These are phyloP conservation scores for Julus scanicus DNA, from an alignment of 2,888 invertebrate genomes.

Conservation along the genomic window DNA sequence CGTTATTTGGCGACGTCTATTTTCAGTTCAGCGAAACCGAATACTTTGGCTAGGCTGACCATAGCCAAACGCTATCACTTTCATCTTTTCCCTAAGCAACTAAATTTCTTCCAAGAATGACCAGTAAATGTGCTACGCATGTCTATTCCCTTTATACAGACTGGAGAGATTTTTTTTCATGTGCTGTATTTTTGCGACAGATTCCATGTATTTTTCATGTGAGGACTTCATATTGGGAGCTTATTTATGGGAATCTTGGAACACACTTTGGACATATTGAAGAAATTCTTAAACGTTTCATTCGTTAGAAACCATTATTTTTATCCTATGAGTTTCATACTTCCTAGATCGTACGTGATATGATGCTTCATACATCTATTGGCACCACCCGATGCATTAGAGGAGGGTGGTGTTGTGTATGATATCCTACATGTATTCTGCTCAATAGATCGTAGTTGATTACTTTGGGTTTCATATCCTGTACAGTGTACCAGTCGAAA, in stretches of 20 bases:
- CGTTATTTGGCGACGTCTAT: background rate
- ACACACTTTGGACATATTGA: background rate
- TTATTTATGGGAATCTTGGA: background rate
- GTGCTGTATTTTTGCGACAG: background rate
- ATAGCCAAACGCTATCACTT: background rate
- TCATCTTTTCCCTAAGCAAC: background rate
- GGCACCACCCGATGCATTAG: constrained; percentile 3
- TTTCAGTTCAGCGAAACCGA: constrained; percentile 4
- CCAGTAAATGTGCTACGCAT: background rate
- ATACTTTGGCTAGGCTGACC: background rate
- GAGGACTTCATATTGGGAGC: background rate
- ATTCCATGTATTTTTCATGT: background rate
- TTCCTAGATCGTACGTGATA: background rate
- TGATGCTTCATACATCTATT: background rate
- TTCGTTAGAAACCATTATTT: background rate
- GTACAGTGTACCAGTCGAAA: background rate
- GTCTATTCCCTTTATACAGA: background rate
- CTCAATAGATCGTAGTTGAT: background rate
- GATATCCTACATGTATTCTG: background rate
- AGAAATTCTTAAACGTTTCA: constrained; percentile 6
- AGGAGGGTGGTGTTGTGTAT: background rate
- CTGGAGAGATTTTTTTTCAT: background rate
- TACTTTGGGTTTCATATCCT: background rate
- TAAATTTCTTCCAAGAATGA: constrained; percentile 2
- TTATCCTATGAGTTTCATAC: background rate